phyloP scores from a whole-genome alignment of 2,888 invertebrate species.

The Tortrix viridana region DNA sequence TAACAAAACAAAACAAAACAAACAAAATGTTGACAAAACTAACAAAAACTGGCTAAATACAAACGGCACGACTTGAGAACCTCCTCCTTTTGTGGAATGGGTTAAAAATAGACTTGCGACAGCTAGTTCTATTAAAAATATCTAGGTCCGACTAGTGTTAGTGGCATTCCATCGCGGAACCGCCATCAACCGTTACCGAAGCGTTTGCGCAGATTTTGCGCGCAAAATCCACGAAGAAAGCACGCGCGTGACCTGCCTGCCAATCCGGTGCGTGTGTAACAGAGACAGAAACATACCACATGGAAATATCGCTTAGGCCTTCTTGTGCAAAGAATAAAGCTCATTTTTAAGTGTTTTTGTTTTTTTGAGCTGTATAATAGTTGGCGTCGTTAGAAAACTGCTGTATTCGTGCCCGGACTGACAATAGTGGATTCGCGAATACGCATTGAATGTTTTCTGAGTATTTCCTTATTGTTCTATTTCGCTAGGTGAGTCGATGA shows the following conservation, averaged over 20 bases:
- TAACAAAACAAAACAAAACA: too few species aligned
- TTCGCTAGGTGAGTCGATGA: conserved; percentile 64
- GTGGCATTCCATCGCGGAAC: conserved; percentile 71
- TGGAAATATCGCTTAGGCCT: neutral
- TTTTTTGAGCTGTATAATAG: conserved; percentile 49
- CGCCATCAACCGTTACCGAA: conserved; percentile 74
- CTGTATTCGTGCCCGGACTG: conserved; percentile 69
- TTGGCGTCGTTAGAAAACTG: conserved; percentile 67
- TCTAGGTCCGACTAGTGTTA: conserved; percentile 43
- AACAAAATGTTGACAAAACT: too few species aligned
- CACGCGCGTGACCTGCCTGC: conserved; percentile 75
- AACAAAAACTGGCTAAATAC: too few species aligned
- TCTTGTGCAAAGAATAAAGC: conserved; percentile 43
- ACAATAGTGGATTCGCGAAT: conserved; percentile 74
- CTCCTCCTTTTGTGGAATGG: too few species aligned
- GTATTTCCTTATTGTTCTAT: conserved; percentile 80
- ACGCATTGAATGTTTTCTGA: conserved; percentile 73
- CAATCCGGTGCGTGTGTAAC: conserved; percentile 61
- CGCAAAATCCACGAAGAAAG: conserved; percentile 81
- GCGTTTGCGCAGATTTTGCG: conserved; percentile 71
- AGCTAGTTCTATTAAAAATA: conserved; percentile 24
- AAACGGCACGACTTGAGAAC: neutral
- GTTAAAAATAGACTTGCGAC: conserved; percentile 25
- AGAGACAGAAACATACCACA: conserved; percentile 23
- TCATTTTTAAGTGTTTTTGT: conserved; percentile 51